Base-by-base conservation (phyloP, 2,797 vertebrate species). In the Lateolabrax maculatus region DNA sequence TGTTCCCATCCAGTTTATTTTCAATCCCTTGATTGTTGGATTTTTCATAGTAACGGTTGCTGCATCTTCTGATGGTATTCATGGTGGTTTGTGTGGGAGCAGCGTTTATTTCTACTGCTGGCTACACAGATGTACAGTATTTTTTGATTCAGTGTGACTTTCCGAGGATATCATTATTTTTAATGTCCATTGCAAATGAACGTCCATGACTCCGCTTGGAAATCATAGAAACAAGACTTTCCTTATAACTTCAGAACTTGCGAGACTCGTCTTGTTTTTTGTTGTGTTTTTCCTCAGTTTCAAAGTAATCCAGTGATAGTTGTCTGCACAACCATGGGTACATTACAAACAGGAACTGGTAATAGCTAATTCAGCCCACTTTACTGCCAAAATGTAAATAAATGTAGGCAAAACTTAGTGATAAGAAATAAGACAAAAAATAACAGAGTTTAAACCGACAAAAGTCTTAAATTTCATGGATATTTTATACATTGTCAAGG, bases 41-140 rank as follows among this genome's bases (percentile, higher is more conserved):
- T 84, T 57, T 80, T 77, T 84, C 44, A 71, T 78, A 5, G 13
- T 71, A 36, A 61, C 23, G 39, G 52, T 31, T 49, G 18, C 60
- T 58, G 39, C 57, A 23, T 62, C 34, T 46, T 48, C 6, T 72
- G 43, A 21, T 15, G 37, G n/a, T n/a, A n/a, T n/a, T 52, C 71
- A 18, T 8, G 29, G 19, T 7, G 12, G n/a, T 44, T 58, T 78
- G 8, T 70, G 34, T 55, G 43, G 34, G 43, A 34, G 79, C 39
- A 57, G 69, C 19, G 25, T 69, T 41, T 55, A 37, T 62, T n/a
- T 56, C 6, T 37, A 11, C 41, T 27, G 13, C 9, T 34, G 4
- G 23, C 43, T 31, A 41, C 29, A 55, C 52, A 46, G 9, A 25
- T 16, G 3, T 6, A 29, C 4, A 8, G 18, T 41, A 10, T 56